Evolutionary conservation across 2,888 invertebrate species (phyloP), one percentile per base, ranked within the genome.

Genomic region (Cephalotes varians): DNA sequence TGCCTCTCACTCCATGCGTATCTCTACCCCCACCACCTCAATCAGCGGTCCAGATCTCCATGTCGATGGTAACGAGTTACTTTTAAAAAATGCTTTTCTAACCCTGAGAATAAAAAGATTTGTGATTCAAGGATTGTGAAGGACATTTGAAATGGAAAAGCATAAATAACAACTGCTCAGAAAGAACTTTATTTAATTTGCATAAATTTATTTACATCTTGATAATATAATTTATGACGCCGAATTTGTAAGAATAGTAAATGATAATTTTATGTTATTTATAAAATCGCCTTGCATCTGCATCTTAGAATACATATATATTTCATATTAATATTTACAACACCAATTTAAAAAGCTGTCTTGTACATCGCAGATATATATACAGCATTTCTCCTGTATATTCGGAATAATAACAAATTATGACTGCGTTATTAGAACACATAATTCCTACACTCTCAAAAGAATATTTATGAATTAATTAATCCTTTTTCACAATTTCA

Each of bases 251-350:
- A 87, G 85, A 83, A 87, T 89, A 87, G 64, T 81, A 82, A 64
- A 85, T 83, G 67, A 76, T 69, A 77, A 44, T 80, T 89, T 85
- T 51, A 87, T 81, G 72, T 81, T 87, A 89, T 87, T 90, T 90
- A 90, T 90, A 90, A 90, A 90, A 90, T 83, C 77, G 58, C 58
- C 54, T 84, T 56, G 37, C 77, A 89, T 40, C 44, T 80, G 73
- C 82, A 83, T 67, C n/a, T 60, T 73, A 69, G 49, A 60, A 31
- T 73, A 15, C 71, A 77, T 49, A 81, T 64, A 58, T 76, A 62
- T 54, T 56, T 76, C 64, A 21, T 86, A 85, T 69, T 44, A 80
- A 62, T 89, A 90, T 90, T 89, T 90, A 90, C 90, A 90, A 77
- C 82, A 83, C 67, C 65, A 64, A 87, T 90, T 87, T 82, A 71